A percentile compares a stretch with the other conserved stretches of the same genome.
Conservation (phyloP, 2,888 invertebrate species). For the Agrotis exclamationis region DNA sequence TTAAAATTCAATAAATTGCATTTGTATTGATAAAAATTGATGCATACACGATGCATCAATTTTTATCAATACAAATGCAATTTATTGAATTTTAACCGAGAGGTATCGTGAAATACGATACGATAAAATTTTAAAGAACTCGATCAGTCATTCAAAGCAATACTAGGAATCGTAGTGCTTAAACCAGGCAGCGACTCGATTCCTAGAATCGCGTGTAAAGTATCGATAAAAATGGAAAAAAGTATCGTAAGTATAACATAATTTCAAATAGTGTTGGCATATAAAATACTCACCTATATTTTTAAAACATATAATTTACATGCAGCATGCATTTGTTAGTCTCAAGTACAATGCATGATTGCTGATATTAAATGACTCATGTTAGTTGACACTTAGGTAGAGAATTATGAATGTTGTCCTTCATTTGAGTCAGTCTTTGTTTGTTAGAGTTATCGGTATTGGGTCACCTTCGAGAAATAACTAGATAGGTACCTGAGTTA, state of each 20-base stretch:
- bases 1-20: neutral
- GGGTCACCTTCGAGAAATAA: conserved; percentile 18
- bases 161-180: neutral
- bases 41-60: too few species aligned
- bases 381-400: conserved; percentile 34
- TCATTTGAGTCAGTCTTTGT: conserved; percentile 7
- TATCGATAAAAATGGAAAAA: neutral
- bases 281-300: conserved; percentile 2
- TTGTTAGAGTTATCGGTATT: conserved; percentile 29
- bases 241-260: neutral
- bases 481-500: neutral
- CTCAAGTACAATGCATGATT: conserved; percentile 28
- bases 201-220: neutral
- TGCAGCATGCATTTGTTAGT: conserved; percentile 23
- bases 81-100: too few species aligned
- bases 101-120: neutral
- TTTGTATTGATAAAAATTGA: too few species aligned
- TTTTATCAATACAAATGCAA: too few species aligned
- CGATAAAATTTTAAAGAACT: neutral
- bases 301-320: conserved; percentile 8
- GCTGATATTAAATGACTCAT: conserved; percentile 24
- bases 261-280: neutral
- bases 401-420: conserved; percentile 12
- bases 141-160: neutral
- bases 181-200: neutral